Percentiles rank a stretch among this genome's conserved stretches.
These are phyloP conservation scores for Rhabditophanes sp. DNA, from an alignment of 2,888 invertebrate genomes.

Conservation along the genomic window DNA sequence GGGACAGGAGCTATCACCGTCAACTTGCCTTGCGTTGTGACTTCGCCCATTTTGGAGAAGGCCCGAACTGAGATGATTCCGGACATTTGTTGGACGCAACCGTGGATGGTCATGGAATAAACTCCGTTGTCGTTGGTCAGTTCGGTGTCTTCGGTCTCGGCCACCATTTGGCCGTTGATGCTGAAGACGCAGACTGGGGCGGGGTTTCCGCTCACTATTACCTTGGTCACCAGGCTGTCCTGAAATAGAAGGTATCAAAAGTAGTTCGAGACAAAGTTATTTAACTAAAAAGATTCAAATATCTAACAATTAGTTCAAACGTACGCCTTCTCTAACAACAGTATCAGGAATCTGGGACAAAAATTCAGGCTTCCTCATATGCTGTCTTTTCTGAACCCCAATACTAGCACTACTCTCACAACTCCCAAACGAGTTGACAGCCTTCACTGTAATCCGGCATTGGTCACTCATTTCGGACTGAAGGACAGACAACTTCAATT, in stretches of 20 bases:
- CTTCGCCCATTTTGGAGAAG: constrained; percentile 46
- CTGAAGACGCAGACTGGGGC: constrained; percentile 55
- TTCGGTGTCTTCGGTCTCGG: constrained; percentile 41
- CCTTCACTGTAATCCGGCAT: constrained; percentile 32
- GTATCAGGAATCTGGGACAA: constrained; percentile 46
- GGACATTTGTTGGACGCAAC: constrained; percentile 47
- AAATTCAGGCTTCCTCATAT: constrained; percentile 40
- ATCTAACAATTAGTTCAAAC: too few species aligned
- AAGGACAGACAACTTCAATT: constrained; percentile 38
- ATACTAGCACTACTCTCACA: constrained; percentile 31
- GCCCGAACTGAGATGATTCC: constrained; percentile 50
- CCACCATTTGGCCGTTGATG: constrained; percentile 34
- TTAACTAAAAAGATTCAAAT: too few species aligned
- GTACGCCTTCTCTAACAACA: constrained; percentile 68
- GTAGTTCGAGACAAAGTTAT: too few species aligned
- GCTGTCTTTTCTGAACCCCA: constrained; percentile 30
- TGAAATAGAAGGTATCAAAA: too few species aligned
- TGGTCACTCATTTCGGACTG: constrained; percentile 28
- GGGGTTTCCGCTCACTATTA: constrained; percentile 76
- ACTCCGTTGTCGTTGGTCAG: constrained; percentile 42
- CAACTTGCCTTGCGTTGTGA: constrained; percentile 45
- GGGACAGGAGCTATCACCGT: constrained; percentile 41
- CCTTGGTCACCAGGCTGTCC: constrained; percentile 65
- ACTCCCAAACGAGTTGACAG: constrained; percentile 35
- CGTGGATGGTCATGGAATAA: constrained; percentile 45